Evolutionary conservation across 2,888 invertebrate genomes (phyloP), one percentile per base, ranked within the genome.

Genomic region (Helicoverpa assulta): DNA sequence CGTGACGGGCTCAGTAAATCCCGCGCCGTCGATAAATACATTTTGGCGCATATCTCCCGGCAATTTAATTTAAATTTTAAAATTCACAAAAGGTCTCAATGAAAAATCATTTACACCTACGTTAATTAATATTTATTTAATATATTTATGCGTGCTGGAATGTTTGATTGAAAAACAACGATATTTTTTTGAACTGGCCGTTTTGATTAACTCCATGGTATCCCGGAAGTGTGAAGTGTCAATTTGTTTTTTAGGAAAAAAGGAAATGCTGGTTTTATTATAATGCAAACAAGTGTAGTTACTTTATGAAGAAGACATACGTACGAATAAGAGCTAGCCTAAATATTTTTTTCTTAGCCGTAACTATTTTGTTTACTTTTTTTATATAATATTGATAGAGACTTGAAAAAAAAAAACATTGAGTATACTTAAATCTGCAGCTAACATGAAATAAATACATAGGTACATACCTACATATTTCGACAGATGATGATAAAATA

Each of bases 1-100:
- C 12, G 37, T 56, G 58, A 56, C 21, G 37, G 56, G 52, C 52
- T 63, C 55, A 52, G 65, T 73, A 56, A 72, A 73, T 56, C 21
- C 40, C 18, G 66, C 52, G 19, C 21, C 62, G 0, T 26, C 26
- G 54, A 59, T 58, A 71, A 65, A 65, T 71, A 65, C 8, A 74
- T 57, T 76, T 52, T 50, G 59, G 50, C 51, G 51, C 21, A 37
- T 40, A 50, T 47, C 18, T 51, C 37, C n/a, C 33, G 43, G 56
- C n/a, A 3, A 59, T 54, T 62, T 59, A 21, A 55, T 77, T 58
- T 43, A 21, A 37, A 47, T 47, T 29, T 21, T 53, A n/a, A 65
- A 54, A 65, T 61, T 61, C 10, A 54, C 26, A 19, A 51, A 51
- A 65, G 14, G 14, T 10, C 1, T 43, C 12, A 26, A 21, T 57